Conservation (phyloP, 2,113 vertebrate genomes). For the Periophthalmus modestus region DNA sequence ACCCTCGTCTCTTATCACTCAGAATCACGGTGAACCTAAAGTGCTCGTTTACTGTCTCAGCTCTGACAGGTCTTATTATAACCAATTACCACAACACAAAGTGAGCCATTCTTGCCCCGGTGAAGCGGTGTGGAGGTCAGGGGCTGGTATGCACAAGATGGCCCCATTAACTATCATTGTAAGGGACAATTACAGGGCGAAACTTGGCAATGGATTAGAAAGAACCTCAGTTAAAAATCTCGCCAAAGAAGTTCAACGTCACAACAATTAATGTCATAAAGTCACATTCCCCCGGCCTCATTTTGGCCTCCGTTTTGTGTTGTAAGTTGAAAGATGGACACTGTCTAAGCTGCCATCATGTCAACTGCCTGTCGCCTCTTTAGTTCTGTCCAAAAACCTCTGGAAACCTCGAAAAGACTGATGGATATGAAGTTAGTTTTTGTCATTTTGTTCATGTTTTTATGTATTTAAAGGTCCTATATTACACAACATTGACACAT, state of each 20-base stretch:
- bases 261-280: background rate
- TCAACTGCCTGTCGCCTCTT: background rate
- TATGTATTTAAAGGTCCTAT: too few relatives aligned
- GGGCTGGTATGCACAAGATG: background rate
- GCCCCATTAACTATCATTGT: constrained; percentile 2
- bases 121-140: background rate
- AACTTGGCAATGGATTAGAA: background rate
- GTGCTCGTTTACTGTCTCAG: background rate
- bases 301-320: background rate
- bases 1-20: background rate
- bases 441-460: too few relatives aligned
- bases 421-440: too few relatives aligned
- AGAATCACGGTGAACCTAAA: background rate
- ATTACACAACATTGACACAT: too few relatives aligned
- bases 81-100: background rate
- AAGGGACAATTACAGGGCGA: background rate
- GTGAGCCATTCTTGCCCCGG: background rate
- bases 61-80: background rate
- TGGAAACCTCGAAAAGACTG: too few relatives aligned
- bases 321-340: background rate
- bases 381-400: background rate
- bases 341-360: background rate
- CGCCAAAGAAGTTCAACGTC: background rate
- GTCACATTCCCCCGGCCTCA: background rate
- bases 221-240: background rate